Base-by-base conservation (phyloP, 2,113 vertebrate genomes). In the Ramphastos sulfuratus region DNA sequence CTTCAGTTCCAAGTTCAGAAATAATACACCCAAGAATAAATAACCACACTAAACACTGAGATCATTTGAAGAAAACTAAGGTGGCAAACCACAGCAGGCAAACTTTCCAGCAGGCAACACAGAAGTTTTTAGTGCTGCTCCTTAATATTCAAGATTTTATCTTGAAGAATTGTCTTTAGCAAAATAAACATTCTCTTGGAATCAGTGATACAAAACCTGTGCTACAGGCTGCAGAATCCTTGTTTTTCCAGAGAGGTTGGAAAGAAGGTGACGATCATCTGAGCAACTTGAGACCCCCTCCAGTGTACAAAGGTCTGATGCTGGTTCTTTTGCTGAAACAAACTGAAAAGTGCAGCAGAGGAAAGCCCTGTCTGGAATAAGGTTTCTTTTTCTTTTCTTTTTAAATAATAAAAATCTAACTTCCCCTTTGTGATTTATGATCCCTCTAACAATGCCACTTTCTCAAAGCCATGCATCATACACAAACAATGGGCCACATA, bases 401-500 rank as follows among this genome's bases (percentile, higher is more conserved):
- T 39, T 39, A 64, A 75, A 27, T 12, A 37, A 65, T 9, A 67
- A 59, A 94, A 78, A 15, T 63, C 48, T n/a, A 83, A 82, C 67
- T 92, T 94, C 89, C 91, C 80, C 56, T 92, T 90, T 89, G 89
- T 96, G 94, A 97, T 96, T 95, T 96, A 96, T 84, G 95, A 97
- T 96, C 79, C 79, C 89, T 91, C 85, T 90, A 97, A 92, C 96
- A 96, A 97, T 95, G 91, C 96, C 96, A 97, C 94, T 97, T 97
- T 97, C 95, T 97, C 91, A 85, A 95, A 97, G 92, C 95, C 50
- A 89, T 93, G 87, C 82, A 93, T 97, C 96, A 95, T 90, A 84
- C 92, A 78, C 89, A 96, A 97, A 98, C 97, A 97, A 97, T 96
- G 93, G 96, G 79, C 95, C 77, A 82, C 92, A 93, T 94, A 97